Evolutionary conservation across 2,888 invertebrate genomes (phyloP).

Genomic region (Drosophila algonquin): DNA sequence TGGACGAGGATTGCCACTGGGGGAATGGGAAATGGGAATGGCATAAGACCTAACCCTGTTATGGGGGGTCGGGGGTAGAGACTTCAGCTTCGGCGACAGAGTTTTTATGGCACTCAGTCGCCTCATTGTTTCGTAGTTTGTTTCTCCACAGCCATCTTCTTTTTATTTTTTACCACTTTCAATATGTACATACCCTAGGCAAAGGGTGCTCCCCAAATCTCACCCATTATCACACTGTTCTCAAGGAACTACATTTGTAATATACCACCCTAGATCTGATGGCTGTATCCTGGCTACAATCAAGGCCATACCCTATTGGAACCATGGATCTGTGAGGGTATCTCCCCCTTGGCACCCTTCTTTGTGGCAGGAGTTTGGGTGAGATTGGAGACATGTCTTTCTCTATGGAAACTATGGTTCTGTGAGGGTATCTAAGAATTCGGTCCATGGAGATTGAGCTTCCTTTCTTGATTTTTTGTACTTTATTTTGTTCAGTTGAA

Average conservation of each 20-base stretch:
- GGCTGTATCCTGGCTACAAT: too few relatives aligned
- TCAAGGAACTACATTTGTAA: too few relatives aligned
- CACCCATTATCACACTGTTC: too few relatives aligned
- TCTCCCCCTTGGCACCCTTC: too few relatives aligned
- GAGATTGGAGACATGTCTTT: too few relatives aligned
- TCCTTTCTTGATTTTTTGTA: constrained; percentile 17
- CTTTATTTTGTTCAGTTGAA: constrained; percentile 53
- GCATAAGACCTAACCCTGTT: constrained; percentile 20
- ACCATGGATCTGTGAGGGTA: too few relatives aligned
- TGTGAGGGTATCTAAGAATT: neutral
- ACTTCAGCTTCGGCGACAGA: constrained; percentile 59
- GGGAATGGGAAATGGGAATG: neutral
- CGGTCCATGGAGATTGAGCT: neutral
- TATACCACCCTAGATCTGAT: too few relatives aligned
- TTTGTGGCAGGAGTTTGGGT: too few relatives aligned
- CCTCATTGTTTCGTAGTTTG: constrained; percentile 59
- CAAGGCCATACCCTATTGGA: too few relatives aligned
- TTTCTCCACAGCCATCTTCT: constrained; percentile 18
- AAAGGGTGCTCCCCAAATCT: too few relatives aligned
- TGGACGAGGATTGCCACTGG: constrained; percentile 3
- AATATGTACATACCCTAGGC: neutral
- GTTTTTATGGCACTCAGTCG: constrained; percentile 70
- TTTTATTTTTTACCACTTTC: constrained; percentile 9
- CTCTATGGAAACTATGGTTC: neutral
- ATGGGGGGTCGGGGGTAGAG: neutral